Base-by-base conservation (phyloP, 2,888 invertebrate species). In the Balanococcus diminutus region DNA sequence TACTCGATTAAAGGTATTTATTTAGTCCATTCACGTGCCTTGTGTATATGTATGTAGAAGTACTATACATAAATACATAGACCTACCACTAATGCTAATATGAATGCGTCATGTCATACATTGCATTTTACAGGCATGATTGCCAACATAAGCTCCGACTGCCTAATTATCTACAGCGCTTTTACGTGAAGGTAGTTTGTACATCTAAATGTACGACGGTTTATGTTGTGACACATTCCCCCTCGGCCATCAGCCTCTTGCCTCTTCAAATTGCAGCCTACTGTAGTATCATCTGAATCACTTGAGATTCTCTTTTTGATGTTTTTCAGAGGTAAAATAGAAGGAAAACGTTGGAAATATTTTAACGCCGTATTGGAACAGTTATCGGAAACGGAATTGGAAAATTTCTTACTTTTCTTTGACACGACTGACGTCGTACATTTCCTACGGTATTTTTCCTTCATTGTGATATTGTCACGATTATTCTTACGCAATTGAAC, bases 371-470 rank as follows among this genome's bases (percentile, higher is more conserved):
- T 16, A 28, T 67, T 19, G 14, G 67, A 67, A 67, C 28, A 67
- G 28, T 67, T 67, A 67, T 67, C 67, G 67, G 67, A 67, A 67
- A 28, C 28, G 67, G 31, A 67, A 67, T 67, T 67, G 67, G 11
- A 67, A 67, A 67, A 67, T 67, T 67, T 67, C n/a, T 67, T 67
- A 67, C 67, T 67, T 28, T 67, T 28, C 67, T 67, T 67, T 67
- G 67, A 67, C 67, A 67, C 16, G 28, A 16, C 28, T 67, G 67
- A 67, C 67, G n/a, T 22, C 22, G 28, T 67, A n/a, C n/a, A 16
- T 67, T 67, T 67, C 67, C 16, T 67, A 9, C 16, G 31, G 67
- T 67, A 67, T 67, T 67, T 67, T 67, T 28, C 19, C 28, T 67
- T 25, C 67, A 28, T 67, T 67, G 67, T 67, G 25, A 61, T 28